These are phyloP conservation scores for Laspeyria flexula DNA, from an alignment of 2,888 invertebrate genomes.

Conservation along the genomic window DNA sequence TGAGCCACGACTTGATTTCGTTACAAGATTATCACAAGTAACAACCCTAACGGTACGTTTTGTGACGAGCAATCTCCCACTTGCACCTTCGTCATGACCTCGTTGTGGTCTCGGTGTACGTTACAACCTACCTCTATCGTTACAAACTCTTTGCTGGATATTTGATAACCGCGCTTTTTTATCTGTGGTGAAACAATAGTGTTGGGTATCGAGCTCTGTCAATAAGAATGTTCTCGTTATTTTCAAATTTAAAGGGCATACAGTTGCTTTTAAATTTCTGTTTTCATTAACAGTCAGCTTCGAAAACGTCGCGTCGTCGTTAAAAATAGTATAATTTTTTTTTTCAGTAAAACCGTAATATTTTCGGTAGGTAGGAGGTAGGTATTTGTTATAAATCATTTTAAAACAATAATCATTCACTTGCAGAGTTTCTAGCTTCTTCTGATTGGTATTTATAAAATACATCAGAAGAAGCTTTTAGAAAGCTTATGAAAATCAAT, in stretches of 20 bases:
- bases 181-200: slow-evolving; percentile 24
- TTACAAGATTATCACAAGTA: slow-evolving; percentile 4
- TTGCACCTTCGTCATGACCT: slow-evolving; percentile 34
- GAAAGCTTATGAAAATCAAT: too few species aligned
- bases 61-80: slow-evolving; percentile 36
- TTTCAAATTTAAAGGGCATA: background rate
- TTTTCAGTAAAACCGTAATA: too few species aligned
- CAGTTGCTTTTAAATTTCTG: background rate
- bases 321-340: too few species aligned
- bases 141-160: slow-evolving; percentile 17
- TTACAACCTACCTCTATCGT: slow-evolving; percentile 26
- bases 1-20: slow-evolving; percentile 4
- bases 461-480: too few species aligned
- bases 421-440: too few species aligned
- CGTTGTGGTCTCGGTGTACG: slow-evolving; percentile 44
- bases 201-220: slow-evolving; percentile 5
- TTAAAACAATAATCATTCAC: too few species aligned
- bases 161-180: slow-evolving; percentile 35
- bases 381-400: too few species aligned
- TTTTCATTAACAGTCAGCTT: too few species aligned
- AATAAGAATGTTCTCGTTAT: background rate
- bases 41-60: slow-evolving; percentile 37
- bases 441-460: too few species aligned
- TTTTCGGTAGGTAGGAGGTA: too few species aligned
- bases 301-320: too few species aligned